Conservation (phyloP, 2,797 vertebrate species). For the Numenius phaeopus region DNA sequence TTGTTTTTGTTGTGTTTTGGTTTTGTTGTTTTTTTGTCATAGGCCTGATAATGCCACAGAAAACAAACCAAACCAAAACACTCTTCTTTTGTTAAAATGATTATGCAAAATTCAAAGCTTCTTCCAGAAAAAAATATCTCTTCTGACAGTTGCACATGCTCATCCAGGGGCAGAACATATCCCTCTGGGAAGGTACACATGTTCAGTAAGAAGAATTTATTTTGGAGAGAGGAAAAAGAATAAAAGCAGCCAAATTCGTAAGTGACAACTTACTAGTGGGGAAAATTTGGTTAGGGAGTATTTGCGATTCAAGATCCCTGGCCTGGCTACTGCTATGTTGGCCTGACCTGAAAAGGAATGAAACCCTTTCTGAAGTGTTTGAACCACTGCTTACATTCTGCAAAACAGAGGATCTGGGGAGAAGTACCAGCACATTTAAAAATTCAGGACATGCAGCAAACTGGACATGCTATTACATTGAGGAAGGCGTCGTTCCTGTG, state of each 20-base stretch:
- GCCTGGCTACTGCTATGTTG: not conserved
- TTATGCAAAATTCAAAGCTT: not conserved
- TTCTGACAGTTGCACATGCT: not conserved
- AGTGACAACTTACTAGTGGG: not conserved
- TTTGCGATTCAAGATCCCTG: not conserved
- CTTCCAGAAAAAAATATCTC: not conserved
- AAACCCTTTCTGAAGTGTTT: not conserved
- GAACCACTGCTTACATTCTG: not conserved
- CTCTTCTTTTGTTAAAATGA: not conserved
- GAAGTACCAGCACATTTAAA: not conserved
- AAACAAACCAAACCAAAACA: not conserved
- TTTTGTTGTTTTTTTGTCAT: not conserved
- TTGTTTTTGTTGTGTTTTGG: not conserved
- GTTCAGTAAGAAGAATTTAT: not conserved
- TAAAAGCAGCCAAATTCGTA: not conserved
- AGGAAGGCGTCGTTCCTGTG: not conserved
- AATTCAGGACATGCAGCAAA: not conserved
- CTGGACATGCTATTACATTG: not conserved
- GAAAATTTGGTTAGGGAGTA: not conserved
- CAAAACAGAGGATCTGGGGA: not conserved
- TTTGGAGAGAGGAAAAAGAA: not conserved
- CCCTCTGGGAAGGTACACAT: not conserved
- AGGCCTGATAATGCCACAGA: not conserved
- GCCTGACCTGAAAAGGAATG: not conserved
- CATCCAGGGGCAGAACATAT: not conserved